phyloP scores from a whole-genome alignment of 2,888 invertebrate genomes.

The Lochmaea capreae region DNA sequence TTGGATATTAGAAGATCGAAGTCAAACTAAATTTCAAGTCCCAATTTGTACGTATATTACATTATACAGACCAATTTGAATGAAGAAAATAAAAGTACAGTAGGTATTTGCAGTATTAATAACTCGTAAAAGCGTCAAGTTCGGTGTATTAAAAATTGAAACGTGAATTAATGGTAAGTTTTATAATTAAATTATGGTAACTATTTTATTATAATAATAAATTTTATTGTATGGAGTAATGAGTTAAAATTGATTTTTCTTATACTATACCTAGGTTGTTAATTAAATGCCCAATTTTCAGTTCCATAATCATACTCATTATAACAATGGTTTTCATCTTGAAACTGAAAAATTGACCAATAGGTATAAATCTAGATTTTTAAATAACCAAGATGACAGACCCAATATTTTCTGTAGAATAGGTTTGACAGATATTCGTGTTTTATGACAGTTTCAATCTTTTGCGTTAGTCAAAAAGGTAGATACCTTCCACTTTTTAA shows the following conservation, averaged over 20 bases:
- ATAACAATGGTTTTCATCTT: too few relatives aligned
- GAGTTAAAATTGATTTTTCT: neutral
- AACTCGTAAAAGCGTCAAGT: neutral
- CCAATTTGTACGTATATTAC: neutral
- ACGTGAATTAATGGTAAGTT: slow-evolving; percentile 1
- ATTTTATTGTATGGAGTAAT: neutral
- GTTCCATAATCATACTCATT: too few relatives aligned
- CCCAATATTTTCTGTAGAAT: too few relatives aligned
- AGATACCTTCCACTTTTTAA: too few relatives aligned
- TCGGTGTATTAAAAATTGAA: neutral
- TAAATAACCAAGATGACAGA: too few relatives aligned
- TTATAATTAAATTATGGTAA: neutral
- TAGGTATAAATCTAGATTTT: too few relatives aligned
- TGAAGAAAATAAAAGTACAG: neutral
- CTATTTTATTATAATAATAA: neutral
- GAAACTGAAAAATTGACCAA: too few relatives aligned
- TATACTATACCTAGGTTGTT: too few relatives aligned
- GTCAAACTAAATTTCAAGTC: neutral
- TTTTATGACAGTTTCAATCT: too few relatives aligned
- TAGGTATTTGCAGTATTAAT: neutral
- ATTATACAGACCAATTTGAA: neutral
- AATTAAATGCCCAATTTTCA: too few relatives aligned
- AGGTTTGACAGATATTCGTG: too few relatives aligned
- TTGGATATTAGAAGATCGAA: neutral
- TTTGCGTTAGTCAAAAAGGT: too few relatives aligned